A percentile compares a stretch with the other conserved stretches of the same genome.
These are phyloP conservation scores for Apamea anceps DNA, from an alignment of 2,888 invertebrate genomes.

Conservation along the genomic window DNA sequence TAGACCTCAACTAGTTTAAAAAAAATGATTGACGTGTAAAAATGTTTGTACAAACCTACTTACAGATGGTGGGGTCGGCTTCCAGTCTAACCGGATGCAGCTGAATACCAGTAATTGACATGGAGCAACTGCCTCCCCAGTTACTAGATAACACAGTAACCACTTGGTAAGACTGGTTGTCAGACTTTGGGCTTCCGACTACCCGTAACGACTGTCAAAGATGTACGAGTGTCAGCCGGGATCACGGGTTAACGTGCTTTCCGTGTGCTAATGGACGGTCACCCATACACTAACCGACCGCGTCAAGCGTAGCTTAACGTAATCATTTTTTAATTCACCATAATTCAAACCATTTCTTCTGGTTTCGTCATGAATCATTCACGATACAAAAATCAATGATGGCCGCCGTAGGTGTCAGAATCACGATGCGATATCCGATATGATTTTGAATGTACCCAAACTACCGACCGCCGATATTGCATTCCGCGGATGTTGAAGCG, in stretches of 20 bases:
- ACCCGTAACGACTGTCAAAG: neutral
- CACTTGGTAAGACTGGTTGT: neutral
- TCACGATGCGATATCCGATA: constrained; percentile 45
- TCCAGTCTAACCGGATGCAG: neutral
- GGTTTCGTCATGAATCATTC: neutral
- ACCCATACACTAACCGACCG: neutral
- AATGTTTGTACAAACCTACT: no score
- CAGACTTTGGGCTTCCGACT: neutral
- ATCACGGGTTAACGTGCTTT: neutral
- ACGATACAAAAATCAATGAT: constrained; percentile 29
- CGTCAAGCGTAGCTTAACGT: neutral
- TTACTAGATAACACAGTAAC: no score
- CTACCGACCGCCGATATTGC: constrained; percentile 54
- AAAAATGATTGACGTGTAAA: no score
- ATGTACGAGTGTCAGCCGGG: neutral
- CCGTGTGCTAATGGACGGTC: neutral
- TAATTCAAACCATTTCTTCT: constrained; percentile 5
- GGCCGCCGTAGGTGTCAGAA: constrained; percentile 30
- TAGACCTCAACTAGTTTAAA: no score
- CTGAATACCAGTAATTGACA: no score
- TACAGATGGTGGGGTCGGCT: neutral
- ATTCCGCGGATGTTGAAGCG: constrained; percentile 56
- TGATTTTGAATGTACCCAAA: constrained; percentile 59
- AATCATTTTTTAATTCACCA: neutral
- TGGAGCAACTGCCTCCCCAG: no score